Conservation (phyloP, 2,113 vertebrate genomes). For the Protobothrops flavoviridis region DNA sequence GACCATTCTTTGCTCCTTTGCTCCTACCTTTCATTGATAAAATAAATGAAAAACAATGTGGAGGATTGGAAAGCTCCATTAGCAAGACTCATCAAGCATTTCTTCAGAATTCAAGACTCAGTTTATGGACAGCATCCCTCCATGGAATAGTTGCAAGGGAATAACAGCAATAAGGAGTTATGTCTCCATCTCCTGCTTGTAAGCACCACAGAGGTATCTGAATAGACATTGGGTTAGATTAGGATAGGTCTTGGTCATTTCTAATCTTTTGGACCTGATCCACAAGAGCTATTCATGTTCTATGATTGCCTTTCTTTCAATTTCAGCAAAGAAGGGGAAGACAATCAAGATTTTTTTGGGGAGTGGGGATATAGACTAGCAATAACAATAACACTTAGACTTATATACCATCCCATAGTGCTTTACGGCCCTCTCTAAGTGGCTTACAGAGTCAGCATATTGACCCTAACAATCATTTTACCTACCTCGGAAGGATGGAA, state of each 20-base stretch:
- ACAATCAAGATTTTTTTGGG: background rate
- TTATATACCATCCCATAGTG: background rate
- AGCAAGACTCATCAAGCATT: background rate
- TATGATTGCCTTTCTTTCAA: background rate
- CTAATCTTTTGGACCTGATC: background rate
- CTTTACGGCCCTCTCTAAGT: background rate
- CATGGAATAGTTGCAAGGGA: background rate
- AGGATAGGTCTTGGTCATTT: background rate
- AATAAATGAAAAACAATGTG: background rate
- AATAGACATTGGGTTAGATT: background rate
- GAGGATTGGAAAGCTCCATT: background rate
- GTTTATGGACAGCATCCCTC: background rate
- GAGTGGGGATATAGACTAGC: background rate
- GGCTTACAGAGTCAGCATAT: background rate
- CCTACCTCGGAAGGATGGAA: background rate
- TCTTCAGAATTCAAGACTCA: background rate
- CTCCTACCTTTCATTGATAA: background rate
- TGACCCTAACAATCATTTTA: background rate
- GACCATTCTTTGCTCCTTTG: background rate
- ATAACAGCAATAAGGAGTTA: background rate
- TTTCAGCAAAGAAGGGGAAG: background rate
- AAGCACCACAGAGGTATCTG: background rate
- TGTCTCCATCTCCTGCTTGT: background rate
- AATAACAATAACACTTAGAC: background rate
- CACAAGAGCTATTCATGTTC: background rate